Evolutionary conservation across 1,140 invertebrate species (phyloP).

Genomic region (Pentalonia nigronervosa): DNA sequence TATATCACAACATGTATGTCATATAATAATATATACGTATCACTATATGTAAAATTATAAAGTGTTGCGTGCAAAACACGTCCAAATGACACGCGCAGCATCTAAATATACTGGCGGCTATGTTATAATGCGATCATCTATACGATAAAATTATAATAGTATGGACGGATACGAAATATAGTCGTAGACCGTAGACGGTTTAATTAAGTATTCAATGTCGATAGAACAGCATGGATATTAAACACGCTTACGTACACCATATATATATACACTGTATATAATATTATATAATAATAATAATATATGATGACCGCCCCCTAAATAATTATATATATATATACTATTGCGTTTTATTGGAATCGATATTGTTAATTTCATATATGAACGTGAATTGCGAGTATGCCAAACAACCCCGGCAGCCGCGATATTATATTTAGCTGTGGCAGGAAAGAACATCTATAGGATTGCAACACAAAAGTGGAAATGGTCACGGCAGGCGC

Average conservation of each 20-base stretch:
- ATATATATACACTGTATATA: no score
- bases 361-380: background rate
- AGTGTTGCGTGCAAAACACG: background rate
- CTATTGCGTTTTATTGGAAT: background rate
- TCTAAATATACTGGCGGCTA: background rate
- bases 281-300: no score
- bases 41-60: background rate
- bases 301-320: no score
- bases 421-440: background rate
- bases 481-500: background rate
- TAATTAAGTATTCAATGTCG: background rate
- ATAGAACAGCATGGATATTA: background rate
- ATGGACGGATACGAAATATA: background rate
- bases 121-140: background rate
- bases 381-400: background rate
- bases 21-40: background rate
- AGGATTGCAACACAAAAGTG: background rate
- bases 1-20: background rate
- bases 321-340: background rate
- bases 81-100: background rate
- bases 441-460: background rate
- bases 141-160: background rate
- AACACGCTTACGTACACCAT: no score
- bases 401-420: background rate
- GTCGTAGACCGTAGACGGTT: background rate